Evolutionary conservation across 1,140 invertebrate species (phyloP), one percentile per base, ranked within the genome.

Genomic region (Neelides sp.): DNA sequence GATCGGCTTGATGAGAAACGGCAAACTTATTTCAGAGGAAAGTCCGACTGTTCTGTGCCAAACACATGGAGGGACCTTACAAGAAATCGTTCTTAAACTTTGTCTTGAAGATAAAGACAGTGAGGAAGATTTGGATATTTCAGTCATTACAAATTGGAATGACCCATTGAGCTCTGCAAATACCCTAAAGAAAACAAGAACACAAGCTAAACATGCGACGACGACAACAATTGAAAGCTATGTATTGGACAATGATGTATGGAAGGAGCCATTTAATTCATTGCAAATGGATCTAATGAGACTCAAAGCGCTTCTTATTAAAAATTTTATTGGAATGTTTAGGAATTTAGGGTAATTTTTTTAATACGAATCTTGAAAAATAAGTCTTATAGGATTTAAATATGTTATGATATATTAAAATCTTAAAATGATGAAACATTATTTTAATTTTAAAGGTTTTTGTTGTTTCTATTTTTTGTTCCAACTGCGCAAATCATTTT

Each of bases 1-100:
- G 86, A 91, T 93, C 63, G 91, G 90, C 50, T 70, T 95, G 23
- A 94, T 96, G 89, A 75, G 92, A 56, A 85, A 81, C 61, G 91
- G 92, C 13, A 75, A 83, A 39, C 71, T 95, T 35, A 67, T 95
- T 58, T 89, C 89, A 0, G 90, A 96, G 70, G 83, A 91, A 64
- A 84, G 85, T 3, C 92, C 92, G 1, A 78, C 83, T 28, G 77
- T 95, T 1, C 73, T 95, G 23, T 71, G 77, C 3, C 80, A 82
- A 70, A 89, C 90, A 66, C 77, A 77, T 59, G 85, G 83, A 62
- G 74, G 80, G 52, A 85, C 82, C 22, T 68, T 95, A 4, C 90
- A 95, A 68, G 87, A 91, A 57, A 88, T 95, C 2, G 95, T 95
- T 69, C 73, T 96, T 8, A 88, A 91, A 67, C 70, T 96, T 1